phyloP scores from a whole-genome alignment of 2,113 vertebrate genomes.

The Catharus bicknelli region DNA sequence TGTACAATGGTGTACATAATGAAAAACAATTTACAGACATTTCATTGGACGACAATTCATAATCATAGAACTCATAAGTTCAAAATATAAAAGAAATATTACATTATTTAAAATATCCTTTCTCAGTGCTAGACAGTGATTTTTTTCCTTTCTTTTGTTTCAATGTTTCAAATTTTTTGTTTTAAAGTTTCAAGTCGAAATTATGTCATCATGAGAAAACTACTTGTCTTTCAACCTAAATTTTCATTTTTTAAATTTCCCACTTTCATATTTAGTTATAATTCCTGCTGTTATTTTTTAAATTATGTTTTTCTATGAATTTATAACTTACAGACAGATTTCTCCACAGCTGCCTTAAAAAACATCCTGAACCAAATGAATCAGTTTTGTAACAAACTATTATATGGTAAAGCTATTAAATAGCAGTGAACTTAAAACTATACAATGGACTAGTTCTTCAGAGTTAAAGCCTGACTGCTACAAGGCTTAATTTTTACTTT shows the following conservation, averaged over 20 bases:
- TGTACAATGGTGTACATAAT: too few relatives aligned
- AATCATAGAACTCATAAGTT: background rate
- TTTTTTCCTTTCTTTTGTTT: background rate
- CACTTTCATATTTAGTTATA: background rate
- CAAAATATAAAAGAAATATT: background rate
- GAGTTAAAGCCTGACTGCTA: background rate
- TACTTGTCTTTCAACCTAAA: background rate
- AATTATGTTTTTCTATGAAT: background rate
- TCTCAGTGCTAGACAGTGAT: background rate
- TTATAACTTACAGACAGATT: background rate
- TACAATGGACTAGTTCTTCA: background rate
- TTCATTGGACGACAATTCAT: background rate
- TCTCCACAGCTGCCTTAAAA: background rate
- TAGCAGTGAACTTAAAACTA: background rate
- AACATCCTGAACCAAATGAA: background rate
- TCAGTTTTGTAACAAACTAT: background rate
- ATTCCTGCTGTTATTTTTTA: background rate
- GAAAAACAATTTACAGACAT: too few relatives aligned
- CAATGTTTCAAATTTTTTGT: background rate
- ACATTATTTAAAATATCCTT: slow-evolving; percentile 24
- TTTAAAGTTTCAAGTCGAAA: background rate
- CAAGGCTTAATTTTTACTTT: background rate
- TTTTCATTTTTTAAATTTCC: background rate
- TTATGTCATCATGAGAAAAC: background rate
- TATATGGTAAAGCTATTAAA: background rate